Evolutionary conservation across 2,797 vertebrate species (phyloP).

Genomic region (Peromyscus aztecus): DNA sequence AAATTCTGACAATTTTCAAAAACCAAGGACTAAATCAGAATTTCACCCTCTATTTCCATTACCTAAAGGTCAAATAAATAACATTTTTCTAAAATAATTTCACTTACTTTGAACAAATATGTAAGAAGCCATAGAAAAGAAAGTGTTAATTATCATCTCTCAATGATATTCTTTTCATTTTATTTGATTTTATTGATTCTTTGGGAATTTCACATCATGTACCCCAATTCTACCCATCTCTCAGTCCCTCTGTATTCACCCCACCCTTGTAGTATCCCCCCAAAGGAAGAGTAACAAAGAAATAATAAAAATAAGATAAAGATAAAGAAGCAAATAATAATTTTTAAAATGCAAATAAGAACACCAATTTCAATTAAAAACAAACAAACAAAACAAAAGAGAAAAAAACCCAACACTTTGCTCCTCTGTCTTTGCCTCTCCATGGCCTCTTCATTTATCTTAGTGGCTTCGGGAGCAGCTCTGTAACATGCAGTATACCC

Average conservation of each 20-base stretch:
- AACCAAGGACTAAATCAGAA: neutral
- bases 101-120: neutral
- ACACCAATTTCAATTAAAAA: neutral
- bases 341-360: neutral
- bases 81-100: neutral
- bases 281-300: neutral
- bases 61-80: neutral
- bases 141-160: neutral
- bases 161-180: neutral
- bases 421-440: neutral
- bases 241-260: neutral
- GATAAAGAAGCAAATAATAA: neutral
- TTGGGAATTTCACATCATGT: neutral
- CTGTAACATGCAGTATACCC: neutral
- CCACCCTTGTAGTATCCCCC: neutral
- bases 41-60: conserved; percentile 9
- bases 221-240: neutral
- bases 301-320: neutral
- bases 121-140: neutral
- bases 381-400: neutral
- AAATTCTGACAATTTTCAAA: neutral
- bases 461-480: neutral
- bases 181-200: neutral
- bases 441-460: neutral
- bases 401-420: neutral